A percentile compares a stretch with the other conserved stretches of the same genome.
Evolutionary conservation across 2,888 invertebrate genomes (phyloP).

Genomic region (Pelosia muscerda): DNA sequence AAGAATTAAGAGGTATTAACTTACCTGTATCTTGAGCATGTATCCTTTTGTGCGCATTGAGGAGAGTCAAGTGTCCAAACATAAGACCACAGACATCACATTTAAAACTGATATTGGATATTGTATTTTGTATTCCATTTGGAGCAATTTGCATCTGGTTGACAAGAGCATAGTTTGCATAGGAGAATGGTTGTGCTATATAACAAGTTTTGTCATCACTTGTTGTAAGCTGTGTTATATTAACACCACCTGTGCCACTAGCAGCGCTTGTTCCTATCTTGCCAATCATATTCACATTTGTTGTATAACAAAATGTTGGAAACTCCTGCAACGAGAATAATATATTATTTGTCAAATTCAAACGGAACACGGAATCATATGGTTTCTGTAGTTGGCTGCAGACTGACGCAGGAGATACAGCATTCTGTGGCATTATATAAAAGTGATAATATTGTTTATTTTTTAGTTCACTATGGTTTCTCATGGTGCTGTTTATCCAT

Average conservation of each 20-base stretch:
- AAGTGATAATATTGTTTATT: too few relatives aligned
- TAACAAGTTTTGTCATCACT: constrained; percentile 91
- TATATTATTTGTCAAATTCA: too few relatives aligned
- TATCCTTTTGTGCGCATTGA: constrained; percentile 95
- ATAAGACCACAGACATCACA: constrained; percentile 95
- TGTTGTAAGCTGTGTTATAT: constrained; percentile 89
- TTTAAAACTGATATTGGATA: constrained; percentile 94
- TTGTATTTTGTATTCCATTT: constrained; percentile 89
- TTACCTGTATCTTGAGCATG: constrained; percentile 89
- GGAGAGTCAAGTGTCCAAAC: constrained; percentile 92
- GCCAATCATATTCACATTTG: constrained; percentile 90
- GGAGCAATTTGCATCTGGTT: constrained; percentile 95
- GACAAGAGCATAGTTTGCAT: constrained; percentile 92
- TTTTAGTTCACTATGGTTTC: too few relatives aligned
- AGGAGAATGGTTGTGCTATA: constrained; percentile 91
- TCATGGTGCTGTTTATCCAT: too few relatives aligned
- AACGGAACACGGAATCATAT: too few relatives aligned
- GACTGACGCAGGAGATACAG: too few relatives aligned
- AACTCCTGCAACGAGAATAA: constrained; percentile 81
- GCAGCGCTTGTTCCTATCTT: constrained; percentile 85
- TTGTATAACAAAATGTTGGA: constrained; percentile 91
- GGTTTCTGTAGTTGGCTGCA: too few relatives aligned
- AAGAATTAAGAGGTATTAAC: background rate
- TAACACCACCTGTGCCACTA: constrained; percentile 72
- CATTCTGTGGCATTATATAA: too few relatives aligned